Base-by-base conservation (phyloP, 2,113 vertebrate genomes). In the Rhea pennata region DNA sequence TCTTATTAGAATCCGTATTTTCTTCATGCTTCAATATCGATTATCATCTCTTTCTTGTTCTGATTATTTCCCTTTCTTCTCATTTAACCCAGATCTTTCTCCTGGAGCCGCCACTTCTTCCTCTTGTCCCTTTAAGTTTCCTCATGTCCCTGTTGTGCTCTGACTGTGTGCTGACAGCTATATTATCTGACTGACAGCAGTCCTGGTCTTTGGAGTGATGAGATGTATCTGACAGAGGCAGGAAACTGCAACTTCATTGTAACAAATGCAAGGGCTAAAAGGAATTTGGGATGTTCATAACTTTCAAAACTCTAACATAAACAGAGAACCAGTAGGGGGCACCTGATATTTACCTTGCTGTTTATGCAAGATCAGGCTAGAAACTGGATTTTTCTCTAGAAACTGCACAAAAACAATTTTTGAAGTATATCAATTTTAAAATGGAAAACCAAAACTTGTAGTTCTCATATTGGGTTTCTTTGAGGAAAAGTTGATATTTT, bases 241-340 rank as follows among this genome's bases (percentile, higher is more conserved):
- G 91, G 83, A 94, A 88, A 48, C 69, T 71, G 44, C n/a, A 89
- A 22, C 50, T 88, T 71, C 39, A 22, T 58, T 79, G 64, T 91
- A 92, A 90, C 80, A 93, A 92, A 94, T 84, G 66, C 56, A 84
- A 92, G 44, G 53, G 29, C 80, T 75, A 81, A 50, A 76, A 93
- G 58, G 82, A 93, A 87, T 96, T 76, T 85, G 46, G 53, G 81
- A 93, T 95, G 92, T 92, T 82, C 84, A 44, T 91, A 76, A 87
- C 88, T 94, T 87, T 50, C 89, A 94, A 92, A 93, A 64, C 33
- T 56, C 67, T 86, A 73, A 76, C 36, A 77, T 90, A 84, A 96
- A 94, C 36, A 82, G 14, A 51, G 80, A 53, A 23, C 61, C 6
- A 0, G 70, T 50, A 91, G 61, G 95, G 62, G 87, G 74, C 81